Percentiles rank a stretch among this genome's conserved stretches.
Evolutionary conservation across 2,797 vertebrate species (phyloP).

Genomic region (Octomys mimax): DNA sequence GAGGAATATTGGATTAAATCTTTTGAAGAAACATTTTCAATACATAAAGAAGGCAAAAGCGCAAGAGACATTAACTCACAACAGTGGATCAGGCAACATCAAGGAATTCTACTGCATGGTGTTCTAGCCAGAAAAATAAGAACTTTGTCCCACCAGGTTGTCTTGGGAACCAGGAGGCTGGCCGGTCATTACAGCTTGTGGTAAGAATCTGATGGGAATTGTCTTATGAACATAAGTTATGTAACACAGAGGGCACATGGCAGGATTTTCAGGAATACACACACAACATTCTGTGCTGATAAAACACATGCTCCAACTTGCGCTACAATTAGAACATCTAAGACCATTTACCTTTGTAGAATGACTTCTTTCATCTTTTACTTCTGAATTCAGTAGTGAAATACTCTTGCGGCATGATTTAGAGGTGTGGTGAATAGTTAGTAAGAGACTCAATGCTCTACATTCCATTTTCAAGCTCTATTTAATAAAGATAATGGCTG

Average conservation of each 20-base stretch:
- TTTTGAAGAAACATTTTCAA: background rate
- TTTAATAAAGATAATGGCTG: background rate
- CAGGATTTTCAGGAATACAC: background rate
- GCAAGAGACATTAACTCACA: background rate
- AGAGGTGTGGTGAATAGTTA: background rate
- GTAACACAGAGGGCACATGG: background rate
- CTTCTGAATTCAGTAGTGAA: background rate
- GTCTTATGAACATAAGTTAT: background rate
- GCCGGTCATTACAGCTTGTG: background rate
- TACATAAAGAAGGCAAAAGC: background rate
- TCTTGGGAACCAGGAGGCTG: background rate
- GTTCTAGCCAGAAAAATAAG: background rate
- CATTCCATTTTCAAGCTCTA: background rate
- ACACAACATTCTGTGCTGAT: background rate
- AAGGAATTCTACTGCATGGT: background rate
- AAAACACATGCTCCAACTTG: background rate
- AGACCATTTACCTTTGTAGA: background rate
- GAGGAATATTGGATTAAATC: background rate
- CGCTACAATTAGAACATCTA: background rate
- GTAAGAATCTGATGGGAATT: background rate
- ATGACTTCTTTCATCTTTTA: background rate
- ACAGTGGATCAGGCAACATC: background rate
- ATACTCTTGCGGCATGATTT: background rate
- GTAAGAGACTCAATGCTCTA: background rate
- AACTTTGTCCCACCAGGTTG: background rate